These are phyloP conservation scores for Megatriorchis doriae DNA, from an alignment of 2,113 vertebrate genomes.

Conservation along the genomic window DNA sequence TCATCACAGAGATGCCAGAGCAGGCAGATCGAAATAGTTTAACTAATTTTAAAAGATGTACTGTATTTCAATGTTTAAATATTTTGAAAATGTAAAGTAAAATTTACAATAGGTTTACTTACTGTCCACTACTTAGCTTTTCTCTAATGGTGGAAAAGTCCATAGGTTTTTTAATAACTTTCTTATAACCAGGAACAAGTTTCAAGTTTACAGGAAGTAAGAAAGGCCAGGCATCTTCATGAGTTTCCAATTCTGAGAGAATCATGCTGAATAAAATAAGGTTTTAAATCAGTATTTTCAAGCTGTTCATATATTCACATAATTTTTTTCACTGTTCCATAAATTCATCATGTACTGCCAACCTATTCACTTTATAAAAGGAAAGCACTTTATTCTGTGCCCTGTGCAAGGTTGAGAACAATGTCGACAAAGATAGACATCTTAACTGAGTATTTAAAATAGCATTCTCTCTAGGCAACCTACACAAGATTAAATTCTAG, in stretches of 20 bases:
- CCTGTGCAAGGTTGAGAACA: not conserved
- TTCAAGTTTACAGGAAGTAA: constrained; percentile 97
- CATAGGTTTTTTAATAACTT: constrained; percentile 99
- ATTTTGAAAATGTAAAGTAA: not conserved
- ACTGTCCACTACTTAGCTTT: constrained; percentile 92
- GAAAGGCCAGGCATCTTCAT: constrained; percentile 98
- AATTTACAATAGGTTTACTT: constrained; percentile 68
- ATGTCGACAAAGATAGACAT: not conserved
- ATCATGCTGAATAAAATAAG: constrained; percentile 80
- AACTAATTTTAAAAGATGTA: not conserved
- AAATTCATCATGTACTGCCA: not conserved
- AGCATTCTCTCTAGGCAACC: not conserved
- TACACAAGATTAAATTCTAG: not conserved
- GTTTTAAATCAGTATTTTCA: constrained; percentile 9
- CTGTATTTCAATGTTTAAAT: not conserved
- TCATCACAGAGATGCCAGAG: not conserved
- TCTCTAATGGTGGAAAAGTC: constrained; percentile 98
- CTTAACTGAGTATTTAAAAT: not conserved
- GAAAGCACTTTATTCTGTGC: not conserved
- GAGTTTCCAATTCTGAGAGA: constrained; percentile 93
- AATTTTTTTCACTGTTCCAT: not conserved
- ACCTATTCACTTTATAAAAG: not conserved
- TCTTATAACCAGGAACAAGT: constrained; percentile 95
- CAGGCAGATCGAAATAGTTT: not conserved
- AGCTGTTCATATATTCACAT: not conserved